Evolutionary conservation across 2,888 invertebrate genomes (phyloP), one percentile per base, ranked within the genome.

Genomic region (Eledona agricola): DNA sequence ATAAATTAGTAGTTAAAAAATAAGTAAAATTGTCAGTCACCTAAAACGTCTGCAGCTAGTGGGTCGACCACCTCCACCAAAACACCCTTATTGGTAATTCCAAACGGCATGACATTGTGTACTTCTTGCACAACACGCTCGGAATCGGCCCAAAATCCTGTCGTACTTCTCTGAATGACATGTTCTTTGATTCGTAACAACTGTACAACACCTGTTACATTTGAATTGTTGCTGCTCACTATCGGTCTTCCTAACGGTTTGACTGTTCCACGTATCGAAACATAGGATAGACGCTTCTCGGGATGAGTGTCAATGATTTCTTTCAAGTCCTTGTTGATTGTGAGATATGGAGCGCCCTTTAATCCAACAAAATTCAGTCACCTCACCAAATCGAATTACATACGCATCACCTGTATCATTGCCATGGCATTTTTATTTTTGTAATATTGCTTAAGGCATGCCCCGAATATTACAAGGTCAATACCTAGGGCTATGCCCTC

Each of bases 71-170:
- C 82, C 77, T 91, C 90, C 19, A 93, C 84, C 53, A 80, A 81
- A 15, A 78, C 77, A 6, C 85, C 85, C 50, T 76, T 77, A 65
- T 79, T 81, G 66, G 79, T 81, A 40, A 94, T 76, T 32, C 84
- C 84, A 73, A 94, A 94, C 1, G 93, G 93, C 69, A 90, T 88
- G 37, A 85, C 82, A 72, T 92, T 90, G 68, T 84, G 85, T 4
- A 88, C 85, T 66, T 90, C 87, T 67, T 90, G 88, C 55, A 93
- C 85, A 1, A 87, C 84, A 58, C 88, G 83, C 22, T 89, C 86
- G 66, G 89, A 88, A 65, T 93, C 90, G 0, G 89, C 86, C 92
- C 92, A 92, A 76, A 90, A 91, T 2, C 92, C 92, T n/a, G 89
- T 86, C 2, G 88, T 86, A 17, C 86, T 89, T 64, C 91, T 80